Evolutionary conservation across 2,797 vertebrate species (phyloP), one percentile per base, ranked within the genome.

Genomic region (Limosa lapponica): DNA sequence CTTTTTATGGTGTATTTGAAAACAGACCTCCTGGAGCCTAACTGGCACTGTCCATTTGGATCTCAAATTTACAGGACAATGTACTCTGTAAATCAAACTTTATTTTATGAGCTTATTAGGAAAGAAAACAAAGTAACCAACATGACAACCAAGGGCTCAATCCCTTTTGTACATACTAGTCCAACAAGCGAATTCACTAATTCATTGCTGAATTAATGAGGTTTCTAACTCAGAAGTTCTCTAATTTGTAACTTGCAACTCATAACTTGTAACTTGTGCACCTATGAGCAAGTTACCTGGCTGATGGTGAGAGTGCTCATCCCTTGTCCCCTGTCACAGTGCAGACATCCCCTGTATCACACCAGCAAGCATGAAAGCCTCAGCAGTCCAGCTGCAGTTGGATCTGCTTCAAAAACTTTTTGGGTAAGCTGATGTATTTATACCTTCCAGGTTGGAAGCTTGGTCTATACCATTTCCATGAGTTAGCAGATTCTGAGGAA

Each of bases 231-330:
- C 41, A 57, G 10, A 62, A 62, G 22, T 48, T 55, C 65, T 85
- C 51, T 78, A 43, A 46, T 37, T 59, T 13, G 2, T 32, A 54
- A 58, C 16, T 75, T 24, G 43, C 6, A 49, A 20, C 9, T 64
- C 9, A 2, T 61, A 49, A 51, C n/a, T 49, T 36, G 4, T 43
- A 74, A 52, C 12, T 34, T 52, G 36, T 61, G 16, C 13, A 22
- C 22, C 24, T 30, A 8, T 0, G 0, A 44, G 14, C 22, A 49
- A 43, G 27, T 44, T 44, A 39, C 16, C 23, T 48, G 32, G 12
- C 12, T 0, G 0, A 30, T 0, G 2, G 20, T 10, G 32, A 36
- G 8, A 58, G 16, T 61, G 37, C 13, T 90, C 24, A 13, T 61
- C 8, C 65, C 64, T 59, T 16, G 11, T 64, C 19, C n/a, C 59